Percentiles rank a stretch among this genome's conserved stretches.
phyloP scores from a whole-genome alignment of 2,797 vertebrate genomes.

The Nyctibius grandis region DNA sequence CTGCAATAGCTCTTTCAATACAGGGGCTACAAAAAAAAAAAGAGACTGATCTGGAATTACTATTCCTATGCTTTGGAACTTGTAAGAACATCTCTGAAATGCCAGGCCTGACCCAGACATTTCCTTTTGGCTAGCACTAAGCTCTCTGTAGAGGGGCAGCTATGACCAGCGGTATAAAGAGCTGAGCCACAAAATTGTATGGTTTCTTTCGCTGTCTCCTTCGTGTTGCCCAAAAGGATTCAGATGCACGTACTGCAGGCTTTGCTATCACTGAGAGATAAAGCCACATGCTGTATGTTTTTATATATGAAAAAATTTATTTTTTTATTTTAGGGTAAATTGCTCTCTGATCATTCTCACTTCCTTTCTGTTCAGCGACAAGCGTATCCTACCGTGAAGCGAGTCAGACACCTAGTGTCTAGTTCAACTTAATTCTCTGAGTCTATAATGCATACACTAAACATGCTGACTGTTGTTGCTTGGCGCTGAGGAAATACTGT shows the following conservation, averaged over 20 bases:
- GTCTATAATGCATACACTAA: background rate
- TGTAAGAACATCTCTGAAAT: background rate
- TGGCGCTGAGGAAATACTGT: background rate
- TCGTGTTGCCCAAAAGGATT: background rate
- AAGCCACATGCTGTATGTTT: background rate
- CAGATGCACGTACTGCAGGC: accelerated
- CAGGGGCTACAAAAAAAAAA: background rate
- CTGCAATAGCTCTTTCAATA: background rate
- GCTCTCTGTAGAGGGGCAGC: background rate
- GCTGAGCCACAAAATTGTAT: background rate
- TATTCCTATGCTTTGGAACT: background rate
- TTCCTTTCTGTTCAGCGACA: background rate
- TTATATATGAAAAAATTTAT: background rate
- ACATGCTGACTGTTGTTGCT: background rate
- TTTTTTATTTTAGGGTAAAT: background rate
- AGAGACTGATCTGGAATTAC: background rate
- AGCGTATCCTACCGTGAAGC: background rate
- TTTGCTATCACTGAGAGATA: background rate
- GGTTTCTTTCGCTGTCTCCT: background rate
- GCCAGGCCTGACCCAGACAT: background rate
- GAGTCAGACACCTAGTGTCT: slow-evolving; percentile 22
- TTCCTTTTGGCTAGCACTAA: background rate
- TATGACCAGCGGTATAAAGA: background rate
- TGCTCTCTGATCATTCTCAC: background rate
- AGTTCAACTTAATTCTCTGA: background rate